Base-by-base conservation (phyloP, 1,140 invertebrate species). In the Neodiprion lecontei region DNA sequence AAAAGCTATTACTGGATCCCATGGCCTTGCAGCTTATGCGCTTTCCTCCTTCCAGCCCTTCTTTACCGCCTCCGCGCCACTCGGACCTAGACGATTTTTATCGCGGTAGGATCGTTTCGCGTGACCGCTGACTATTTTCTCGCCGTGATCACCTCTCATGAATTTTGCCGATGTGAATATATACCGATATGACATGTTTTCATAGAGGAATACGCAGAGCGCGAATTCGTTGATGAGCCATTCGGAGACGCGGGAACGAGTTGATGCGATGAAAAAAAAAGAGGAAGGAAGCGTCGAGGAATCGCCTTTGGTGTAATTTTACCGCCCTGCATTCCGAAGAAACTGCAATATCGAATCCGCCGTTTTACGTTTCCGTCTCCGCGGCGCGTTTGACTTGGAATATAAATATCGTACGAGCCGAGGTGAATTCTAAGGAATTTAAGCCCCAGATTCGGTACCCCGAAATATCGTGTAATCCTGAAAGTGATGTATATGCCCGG, bases 1-100 rank as follows among this genome's bases (percentile, higher is more conserved):
- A 85, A 84, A 86, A 86, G 82, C 83, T 85, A 85, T 86, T 85
- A 85, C 83, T 84, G 28, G 28, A 81, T 80, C 77, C 61, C 73
- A 69, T 72, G 61, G 17, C 67, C 69, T 77, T 81, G 73, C 79
- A 76, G 2, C 5, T 40, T 71, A 78, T 77, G 74, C 77, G 69
- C 74, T 50, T 70, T 21, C 48, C 67, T 72, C 48, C 67, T 40
- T 61, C 49, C 71, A 48, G 28, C n/a, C 28, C 70, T 67, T 74
- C 67, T 67, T 49, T 73, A 67, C 9, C 67, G 77, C 53, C 48
- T 53, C 76, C 21, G 66, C 50, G 65, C 49, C 70, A 72, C 50
- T 77, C 48, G 23, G 40, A 28, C 49, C 66, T 40, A 23, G 67
- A 50, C 74, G 68, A 76, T 50, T 48, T 71, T 40, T 71, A 23